phyloP scores from a whole-genome alignment of 2,113 vertebrate species.

The Eclectus roratus region DNA sequence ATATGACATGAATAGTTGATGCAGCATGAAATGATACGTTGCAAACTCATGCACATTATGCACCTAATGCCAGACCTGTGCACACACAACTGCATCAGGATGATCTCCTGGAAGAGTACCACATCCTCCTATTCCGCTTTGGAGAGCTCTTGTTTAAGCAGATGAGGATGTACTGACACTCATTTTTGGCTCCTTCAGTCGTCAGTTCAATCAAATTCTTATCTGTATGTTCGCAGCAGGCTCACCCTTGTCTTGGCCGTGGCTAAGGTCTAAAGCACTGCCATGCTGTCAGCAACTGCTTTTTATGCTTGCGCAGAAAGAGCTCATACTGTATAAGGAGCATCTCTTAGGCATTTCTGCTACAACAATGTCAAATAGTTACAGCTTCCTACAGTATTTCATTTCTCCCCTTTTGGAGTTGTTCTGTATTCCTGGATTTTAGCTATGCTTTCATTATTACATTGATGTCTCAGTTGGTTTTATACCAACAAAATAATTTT shows the following conservation, averaged over 20 bases:
- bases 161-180: background rate
- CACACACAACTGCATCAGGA: background rate
- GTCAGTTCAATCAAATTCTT: background rate
- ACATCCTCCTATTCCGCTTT: background rate
- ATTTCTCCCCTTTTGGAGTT: background rate
- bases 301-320: background rate
- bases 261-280: background rate
- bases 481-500: background rate
- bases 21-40: fast-evolving
- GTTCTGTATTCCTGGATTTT: background rate
- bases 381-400: background rate
- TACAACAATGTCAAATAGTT: background rate
- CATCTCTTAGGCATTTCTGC: background rate
- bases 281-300: fast-evolving
- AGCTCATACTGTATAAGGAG: background rate
- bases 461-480: background rate
- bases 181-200: background rate
- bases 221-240: background rate
- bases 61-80: background rate
- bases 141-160: background rate
- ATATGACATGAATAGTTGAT: fast-evolving
- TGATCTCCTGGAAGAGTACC: background rate
- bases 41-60: fast-evolving
- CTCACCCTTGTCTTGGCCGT: background rate
- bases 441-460: background rate